Evolutionary conservation across 1,140 invertebrate species (phyloP).

Genomic region (Bombus sylvicola): DNA sequence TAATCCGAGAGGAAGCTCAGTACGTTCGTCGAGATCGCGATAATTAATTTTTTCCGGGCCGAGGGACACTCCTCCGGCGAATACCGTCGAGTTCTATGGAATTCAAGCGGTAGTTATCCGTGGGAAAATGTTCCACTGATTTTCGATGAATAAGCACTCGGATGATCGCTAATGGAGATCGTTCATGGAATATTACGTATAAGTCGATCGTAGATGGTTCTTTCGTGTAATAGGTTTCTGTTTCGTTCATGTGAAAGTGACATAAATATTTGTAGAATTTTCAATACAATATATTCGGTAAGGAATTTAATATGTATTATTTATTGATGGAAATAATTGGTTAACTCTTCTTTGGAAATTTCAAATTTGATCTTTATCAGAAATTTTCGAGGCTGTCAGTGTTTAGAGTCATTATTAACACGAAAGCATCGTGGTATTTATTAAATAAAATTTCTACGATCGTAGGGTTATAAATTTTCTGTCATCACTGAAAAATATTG

Average conservation of each 20-base stretch:
- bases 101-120: background rate
- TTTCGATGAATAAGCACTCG: background rate
- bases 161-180: background rate
- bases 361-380: background rate
- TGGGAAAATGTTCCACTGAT: background rate
- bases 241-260: background rate
- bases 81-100: background rate
- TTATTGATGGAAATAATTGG: too few species aligned
- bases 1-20: background rate
- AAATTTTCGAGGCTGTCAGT: background rate
- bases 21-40: background rate
- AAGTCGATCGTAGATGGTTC: background rate
- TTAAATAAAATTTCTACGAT: too few species aligned
- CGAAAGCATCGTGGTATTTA: too few species aligned
- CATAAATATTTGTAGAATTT: background rate
- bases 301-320: too few species aligned
- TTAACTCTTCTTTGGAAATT: background rate
- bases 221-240: background rate
- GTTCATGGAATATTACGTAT: background rate
- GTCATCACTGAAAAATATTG: too few species aligned
- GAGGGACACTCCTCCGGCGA: background rate
- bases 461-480: too few species aligned
- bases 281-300: too few species aligned
- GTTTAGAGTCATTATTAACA: too few species aligned
- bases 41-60: background rate